Evolutionary conservation across 37 sponge, comb jelly and placozoan genomes (phyloP).

Genomic region (Mnemiopsis leidyi): DNA sequence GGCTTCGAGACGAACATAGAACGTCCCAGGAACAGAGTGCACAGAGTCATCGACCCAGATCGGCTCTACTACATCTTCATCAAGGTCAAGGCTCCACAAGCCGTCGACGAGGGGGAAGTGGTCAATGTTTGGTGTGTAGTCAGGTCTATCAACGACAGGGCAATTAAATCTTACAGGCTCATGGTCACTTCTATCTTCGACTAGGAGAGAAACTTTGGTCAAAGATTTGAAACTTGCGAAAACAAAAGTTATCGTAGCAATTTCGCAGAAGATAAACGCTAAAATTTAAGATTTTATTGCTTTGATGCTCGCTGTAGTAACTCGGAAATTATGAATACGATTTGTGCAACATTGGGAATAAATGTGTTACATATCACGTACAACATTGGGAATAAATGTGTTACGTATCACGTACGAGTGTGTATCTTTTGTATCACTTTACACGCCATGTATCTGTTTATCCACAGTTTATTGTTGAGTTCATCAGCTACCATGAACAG

Average conservation of each 20-base stretch:
- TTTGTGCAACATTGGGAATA: too few relatives aligned
- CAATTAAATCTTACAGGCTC: neutral
- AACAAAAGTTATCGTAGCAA: too few relatives aligned
- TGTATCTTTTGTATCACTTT: constrained; percentile 61
- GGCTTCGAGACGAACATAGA: constrained; percentile 22
- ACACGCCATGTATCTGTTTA: constrained; percentile 62
- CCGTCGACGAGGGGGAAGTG: neutral
- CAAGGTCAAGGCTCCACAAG: constrained; percentile 30
- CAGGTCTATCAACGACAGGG: neutral
- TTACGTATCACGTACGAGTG: constrained; percentile 37
- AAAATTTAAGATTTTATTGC: too few relatives aligned
- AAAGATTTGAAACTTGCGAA: neutral
- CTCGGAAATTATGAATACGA: too few relatives aligned
- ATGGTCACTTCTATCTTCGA: neutral
- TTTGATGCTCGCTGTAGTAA: too few relatives aligned
- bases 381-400: too few relatives aligned
- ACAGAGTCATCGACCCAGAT: neutral
- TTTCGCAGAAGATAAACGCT: too few relatives aligned
- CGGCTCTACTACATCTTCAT: constrained; percentile 58
- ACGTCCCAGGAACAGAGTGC: constrained; percentile 14
- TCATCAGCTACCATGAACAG: constrained; percentile 54
- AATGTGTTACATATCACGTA: too few relatives aligned
- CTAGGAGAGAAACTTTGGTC: neutral
- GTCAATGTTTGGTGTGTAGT: neutral
- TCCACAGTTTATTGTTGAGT: constrained; percentile 61